Evolutionary conservation across 2,888 invertebrate species (phyloP).

Genomic region (Drosophila nr. fundita): DNA sequence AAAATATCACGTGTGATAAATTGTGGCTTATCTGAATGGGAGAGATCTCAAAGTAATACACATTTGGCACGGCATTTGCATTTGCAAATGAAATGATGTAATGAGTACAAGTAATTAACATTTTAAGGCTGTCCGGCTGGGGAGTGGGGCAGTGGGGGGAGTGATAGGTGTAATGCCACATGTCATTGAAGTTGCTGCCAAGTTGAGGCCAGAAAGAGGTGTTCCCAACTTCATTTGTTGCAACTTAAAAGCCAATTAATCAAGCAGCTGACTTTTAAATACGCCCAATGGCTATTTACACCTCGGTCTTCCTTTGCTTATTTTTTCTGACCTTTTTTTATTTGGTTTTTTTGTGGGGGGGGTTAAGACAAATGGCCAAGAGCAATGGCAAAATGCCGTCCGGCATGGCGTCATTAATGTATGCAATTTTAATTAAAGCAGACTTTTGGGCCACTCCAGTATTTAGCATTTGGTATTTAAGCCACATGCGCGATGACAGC

Average conservation of each 20-base stretch:
- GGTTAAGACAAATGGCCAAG: constrained; percentile 47
- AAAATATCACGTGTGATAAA: constrained; percentile 26
- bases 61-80: constrained; percentile 47
- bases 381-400: constrained; percentile 25
- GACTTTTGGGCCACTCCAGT: constrained; percentile 28
- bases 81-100: constrained; percentile 58
- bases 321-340: constrained; percentile 69
- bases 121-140: constrained; percentile 30
- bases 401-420: constrained; percentile 70
- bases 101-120: constrained; percentile 69
- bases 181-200: constrained; percentile 39
- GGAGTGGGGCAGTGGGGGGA: neutral
- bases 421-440: constrained; percentile 81
- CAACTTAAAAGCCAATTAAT: constrained; percentile 79
- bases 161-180: constrained; percentile 13
- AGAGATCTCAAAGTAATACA: constrained; percentile 41
- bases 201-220: constrained; percentile 39
- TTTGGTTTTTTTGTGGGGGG: constrained; percentile 2
- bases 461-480: constrained; percentile 28
- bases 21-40: constrained; percentile 33
- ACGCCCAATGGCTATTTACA: constrained; percentile 57
- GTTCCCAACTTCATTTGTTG: constrained; percentile 65
- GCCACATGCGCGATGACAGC: constrained; percentile 65
- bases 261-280: constrained; percentile 66
- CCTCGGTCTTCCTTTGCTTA: neutral